A percentile compares a stretch with the other conserved stretches of the same genome.
phyloP scores from a whole-genome alignment of 2,113 vertebrate genomes.

The Hyla sarda region DNA sequence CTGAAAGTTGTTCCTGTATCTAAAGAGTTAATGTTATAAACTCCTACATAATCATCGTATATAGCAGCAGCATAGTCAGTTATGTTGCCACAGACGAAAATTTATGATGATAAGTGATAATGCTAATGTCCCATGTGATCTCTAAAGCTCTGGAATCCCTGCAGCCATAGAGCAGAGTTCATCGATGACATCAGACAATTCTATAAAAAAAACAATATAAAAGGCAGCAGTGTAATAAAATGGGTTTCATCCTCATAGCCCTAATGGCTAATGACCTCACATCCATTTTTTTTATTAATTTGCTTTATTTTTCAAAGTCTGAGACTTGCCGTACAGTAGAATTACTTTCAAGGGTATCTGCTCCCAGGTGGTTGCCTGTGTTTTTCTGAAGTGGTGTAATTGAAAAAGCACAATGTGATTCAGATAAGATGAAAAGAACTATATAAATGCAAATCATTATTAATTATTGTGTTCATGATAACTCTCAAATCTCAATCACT shows the following conservation, averaged over 20 bases:
- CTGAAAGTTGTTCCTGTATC: too few relatives aligned
- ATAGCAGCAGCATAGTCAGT: too few relatives aligned
- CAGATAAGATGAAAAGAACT: constrained; percentile 61
- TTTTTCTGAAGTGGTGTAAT: constrained; percentile 57
- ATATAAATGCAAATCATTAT: constrained; percentile 61
- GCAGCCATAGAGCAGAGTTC: not conserved
- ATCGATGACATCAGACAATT: too few relatives aligned
- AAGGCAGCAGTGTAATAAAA: not conserved
- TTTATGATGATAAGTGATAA: too few relatives aligned
- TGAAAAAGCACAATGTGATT: constrained; percentile 59
- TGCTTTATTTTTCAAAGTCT: constrained; percentile 41
- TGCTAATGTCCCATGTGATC: not conserved
- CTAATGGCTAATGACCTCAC: constrained; percentile 27
- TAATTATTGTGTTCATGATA: constrained; percentile 61
- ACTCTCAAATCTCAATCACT: constrained; percentile 58
- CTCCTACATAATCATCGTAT: too few relatives aligned
- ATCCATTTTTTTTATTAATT: constrained; percentile 3
- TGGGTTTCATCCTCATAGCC: constrained; percentile 1
- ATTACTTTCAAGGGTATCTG: constrained; percentile 54
- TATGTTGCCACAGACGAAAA: too few relatives aligned
- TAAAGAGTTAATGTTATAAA: too few relatives aligned
- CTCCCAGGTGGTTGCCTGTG: constrained; percentile 57
- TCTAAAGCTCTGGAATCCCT: not conserved
- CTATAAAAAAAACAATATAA: not conserved
- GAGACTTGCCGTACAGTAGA: constrained; percentile 39